Conservation (phyloP, 2,113 vertebrate genomes). For the Gobiocypris rarus region DNA sequence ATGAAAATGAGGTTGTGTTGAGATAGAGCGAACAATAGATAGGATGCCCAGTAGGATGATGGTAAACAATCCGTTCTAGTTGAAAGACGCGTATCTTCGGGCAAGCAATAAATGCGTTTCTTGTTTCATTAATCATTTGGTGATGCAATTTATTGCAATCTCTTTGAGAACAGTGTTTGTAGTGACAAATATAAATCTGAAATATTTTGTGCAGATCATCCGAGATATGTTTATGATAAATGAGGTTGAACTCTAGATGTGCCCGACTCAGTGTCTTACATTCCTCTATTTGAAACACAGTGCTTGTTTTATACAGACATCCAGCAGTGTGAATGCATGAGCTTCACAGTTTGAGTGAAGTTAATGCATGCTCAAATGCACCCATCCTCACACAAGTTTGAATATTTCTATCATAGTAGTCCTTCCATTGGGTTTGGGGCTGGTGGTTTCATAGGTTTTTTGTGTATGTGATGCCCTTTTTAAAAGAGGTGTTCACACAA, state of each 20-base stretch:
- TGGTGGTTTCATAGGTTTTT: not conserved
- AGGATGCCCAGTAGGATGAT: conserved; percentile 42
- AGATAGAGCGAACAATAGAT: conserved; percentile 49
- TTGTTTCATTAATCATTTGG: conserved; percentile 71
- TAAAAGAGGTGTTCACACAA: not conserved
- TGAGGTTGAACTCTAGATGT: not conserved
- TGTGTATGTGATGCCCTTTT: not conserved
- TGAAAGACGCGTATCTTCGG: conserved; percentile 68
- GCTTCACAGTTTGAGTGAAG: conserved; percentile 6
- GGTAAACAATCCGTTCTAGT: conserved; percentile 68
- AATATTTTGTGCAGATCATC: not conserved
- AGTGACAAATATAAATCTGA: conserved; percentile 9
- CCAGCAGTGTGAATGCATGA: conserved; percentile 21
- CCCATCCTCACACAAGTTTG: not conserved
- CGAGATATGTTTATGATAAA: not conserved
- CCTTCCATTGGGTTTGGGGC: not conserved
- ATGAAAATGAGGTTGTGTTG: conserved; percentile 53
- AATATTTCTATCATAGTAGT: not conserved
- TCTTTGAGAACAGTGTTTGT: conserved; percentile 35
- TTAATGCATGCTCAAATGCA: conserved; percentile 10
- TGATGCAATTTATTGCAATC: conserved; percentile 64
- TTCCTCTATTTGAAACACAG: not conserved
- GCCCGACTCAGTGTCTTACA: not conserved
- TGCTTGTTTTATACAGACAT: not conserved
- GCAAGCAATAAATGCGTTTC: conserved; percentile 61